Conservation (phyloP, 1,140 invertebrate genomes). For the Parapsyche elsis region DNA sequence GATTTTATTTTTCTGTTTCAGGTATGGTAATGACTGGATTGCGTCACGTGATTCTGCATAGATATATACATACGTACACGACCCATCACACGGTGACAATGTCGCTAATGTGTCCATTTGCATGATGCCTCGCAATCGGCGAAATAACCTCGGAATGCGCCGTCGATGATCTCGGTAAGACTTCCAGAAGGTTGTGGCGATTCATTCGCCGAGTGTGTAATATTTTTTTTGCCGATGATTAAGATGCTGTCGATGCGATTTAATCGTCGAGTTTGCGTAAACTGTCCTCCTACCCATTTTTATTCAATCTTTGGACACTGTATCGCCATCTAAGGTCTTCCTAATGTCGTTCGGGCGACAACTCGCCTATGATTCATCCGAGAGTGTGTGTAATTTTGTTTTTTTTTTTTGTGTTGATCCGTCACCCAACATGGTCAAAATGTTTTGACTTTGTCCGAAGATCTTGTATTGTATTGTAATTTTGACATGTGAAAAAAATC, state of each 20-base stretch:
- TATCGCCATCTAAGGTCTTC: constrained; percentile 1
- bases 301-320: background rate
- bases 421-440: background rate
- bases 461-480: too few relatives aligned
- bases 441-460: too few relatives aligned
- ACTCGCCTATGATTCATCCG: background rate
- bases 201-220: too few relatives aligned
- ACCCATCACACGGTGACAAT: background rate
- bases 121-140: too few relatives aligned
- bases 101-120: too few relatives aligned
- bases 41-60: background rate
- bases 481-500: too few relatives aligned
- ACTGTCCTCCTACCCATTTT: background rate
- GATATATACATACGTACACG: background rate
- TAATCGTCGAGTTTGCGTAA: too few relatives aligned
- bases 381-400: background rate
- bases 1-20: constrained; percentile 4
- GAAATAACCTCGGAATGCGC: too few relatives aligned
- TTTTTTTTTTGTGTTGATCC: background rate
- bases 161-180: too few relatives aligned
- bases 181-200: too few relatives aligned
- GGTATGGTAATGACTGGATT: constrained; percentile 21
- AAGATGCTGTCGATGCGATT: too few relatives aligned
- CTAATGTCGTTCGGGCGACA: background rate
- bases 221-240: too few relatives aligned